These are phyloP conservation scores for Ostrea edulis DNA, from an alignment of 1,140 invertebrate species.

Conservation along the genomic window DNA sequence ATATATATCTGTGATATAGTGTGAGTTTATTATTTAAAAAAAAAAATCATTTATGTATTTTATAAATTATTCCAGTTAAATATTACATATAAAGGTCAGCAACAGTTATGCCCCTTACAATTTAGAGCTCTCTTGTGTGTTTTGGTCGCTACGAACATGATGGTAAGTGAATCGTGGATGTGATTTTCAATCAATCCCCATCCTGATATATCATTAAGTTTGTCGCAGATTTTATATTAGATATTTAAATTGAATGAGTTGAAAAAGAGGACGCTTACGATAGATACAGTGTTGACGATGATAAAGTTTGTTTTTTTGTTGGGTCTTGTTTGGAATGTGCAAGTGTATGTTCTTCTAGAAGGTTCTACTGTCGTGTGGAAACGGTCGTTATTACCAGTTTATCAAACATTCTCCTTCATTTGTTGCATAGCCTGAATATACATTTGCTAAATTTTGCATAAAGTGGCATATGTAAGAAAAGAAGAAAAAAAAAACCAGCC, in stretches of 20 bases:
- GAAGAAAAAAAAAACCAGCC: no score
- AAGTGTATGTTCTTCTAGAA: conserved; percentile 15
- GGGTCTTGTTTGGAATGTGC: conserved; percentile 7
- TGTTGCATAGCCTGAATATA: no score
- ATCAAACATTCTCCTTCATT: no score
- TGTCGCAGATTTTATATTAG: not conserved
- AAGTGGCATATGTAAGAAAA: no score
- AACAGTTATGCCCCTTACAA: conserved; percentile 1
- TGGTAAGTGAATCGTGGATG: not conserved
- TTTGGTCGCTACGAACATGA: conserved; percentile 18
- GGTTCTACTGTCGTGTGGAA: not conserved
- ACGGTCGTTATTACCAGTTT: no score
- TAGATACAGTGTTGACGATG: not conserved
- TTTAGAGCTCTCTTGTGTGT: not conserved
- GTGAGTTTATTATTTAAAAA: no score
- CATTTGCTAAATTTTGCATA: no score
- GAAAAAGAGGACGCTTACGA: no score
- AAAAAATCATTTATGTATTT: no score
- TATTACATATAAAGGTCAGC: no score
- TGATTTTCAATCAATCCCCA: not conserved
- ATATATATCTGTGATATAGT: no score
- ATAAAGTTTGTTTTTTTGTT: not conserved
- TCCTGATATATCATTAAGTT: not conserved
- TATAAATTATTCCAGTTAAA: no score
- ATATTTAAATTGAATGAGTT: not conserved